Percentiles rank a stretch among this genome's conserved stretches.
Evolutionary conservation across 2,888 invertebrate species (phyloP).

Genomic region (Melinopterus prodromus): DNA sequence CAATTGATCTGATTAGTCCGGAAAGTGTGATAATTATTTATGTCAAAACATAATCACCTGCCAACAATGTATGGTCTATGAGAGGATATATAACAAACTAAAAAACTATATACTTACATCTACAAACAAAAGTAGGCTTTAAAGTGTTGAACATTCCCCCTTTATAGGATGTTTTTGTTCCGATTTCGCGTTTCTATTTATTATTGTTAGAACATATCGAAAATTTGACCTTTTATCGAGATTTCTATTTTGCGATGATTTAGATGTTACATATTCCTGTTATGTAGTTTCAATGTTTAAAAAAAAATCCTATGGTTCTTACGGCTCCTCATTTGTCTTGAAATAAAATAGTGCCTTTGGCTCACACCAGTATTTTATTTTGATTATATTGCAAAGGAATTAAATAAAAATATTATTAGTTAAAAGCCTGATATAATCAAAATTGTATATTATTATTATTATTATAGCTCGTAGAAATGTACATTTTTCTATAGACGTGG

Average conservation of each 20-base stretch:
- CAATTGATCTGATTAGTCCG: slow-evolving; percentile 28
- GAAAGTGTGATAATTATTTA: slow-evolving; percentile 43
- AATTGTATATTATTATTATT: neutral
- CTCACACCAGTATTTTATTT: neutral
- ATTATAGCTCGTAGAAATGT: neutral
- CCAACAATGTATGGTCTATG: slow-evolving; percentile 28
- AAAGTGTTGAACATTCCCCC: slow-evolving; percentile 28
- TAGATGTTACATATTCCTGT: neutral
- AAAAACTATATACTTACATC: slow-evolving; percentile 7
- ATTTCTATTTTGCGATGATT: neutral
- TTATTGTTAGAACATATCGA: slow-evolving; percentile 5
- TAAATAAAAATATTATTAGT: slow-evolving; percentile 4
- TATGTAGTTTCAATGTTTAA: slow-evolving; percentile 4
- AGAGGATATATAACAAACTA: slow-evolving; percentile 17
- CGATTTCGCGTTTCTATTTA: slow-evolving; percentile 24
- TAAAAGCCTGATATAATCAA: slow-evolving; percentile 4
- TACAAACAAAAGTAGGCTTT: neutral
- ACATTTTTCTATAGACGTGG: neutral
- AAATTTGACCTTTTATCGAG: neutral
- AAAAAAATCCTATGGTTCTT: neutral
- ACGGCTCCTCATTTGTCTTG: neutral
- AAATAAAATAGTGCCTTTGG: slow-evolving; percentile 4
- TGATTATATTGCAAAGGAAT: neutral
- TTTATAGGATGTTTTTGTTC: neutral
- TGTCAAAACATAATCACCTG: slow-evolving; percentile 42